Base-by-base conservation (phyloP, 2,797 vertebrate species). In the Meda fulgida region DNA sequence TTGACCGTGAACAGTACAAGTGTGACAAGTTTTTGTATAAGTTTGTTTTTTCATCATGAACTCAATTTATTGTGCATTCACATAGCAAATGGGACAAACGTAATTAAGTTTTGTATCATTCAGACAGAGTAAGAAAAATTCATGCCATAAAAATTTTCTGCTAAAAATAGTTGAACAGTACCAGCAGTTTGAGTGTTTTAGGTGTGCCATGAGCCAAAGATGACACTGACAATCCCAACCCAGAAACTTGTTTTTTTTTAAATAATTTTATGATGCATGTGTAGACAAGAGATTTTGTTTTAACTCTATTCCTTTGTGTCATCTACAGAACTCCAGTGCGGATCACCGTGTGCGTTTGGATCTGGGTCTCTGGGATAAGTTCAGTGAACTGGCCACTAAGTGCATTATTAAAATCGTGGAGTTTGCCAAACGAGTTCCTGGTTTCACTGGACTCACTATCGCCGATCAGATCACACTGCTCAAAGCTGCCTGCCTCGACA, bases 401-500 rank as follows among this genome's bases (percentile, higher is more conserved):
- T 99, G 98, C 97, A 99, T 99, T 96, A 99, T 99, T 93, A 99
- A 99, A 96, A 99, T 99, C 83, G 97, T 99, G 96, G 98, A 99
- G 93, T 99, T 99, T 95, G 98, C 98, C 91, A 99, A 99, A 94
- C 95, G 96, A 87, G 96, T 99, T 92, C 98, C 98, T 76, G 98
- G 98, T 89, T 99, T 99, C 93, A 98, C 98, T 8, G 93, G 95
- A 90, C 94, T 99, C 93, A 99, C 97, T 93, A 99, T 99, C 87
- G 97, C 98, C 26, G 98, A 99, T 94, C 98, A 99, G 92, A 99
- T 99, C 95, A 99, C 98, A 87, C 96, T 99, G 86, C 96, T 99
- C 88, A 99, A 99, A 95, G 98, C 98, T 78, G 97, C 98, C 93
- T 99, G 98, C 92, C 95, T 99, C 93, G 98, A 99, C 93, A 99